Percentiles rank a stretch among this genome's conserved stretches.
Conservation (phyloP, 2,113 vertebrate genomes). For the Phaetusa simplex region DNA sequence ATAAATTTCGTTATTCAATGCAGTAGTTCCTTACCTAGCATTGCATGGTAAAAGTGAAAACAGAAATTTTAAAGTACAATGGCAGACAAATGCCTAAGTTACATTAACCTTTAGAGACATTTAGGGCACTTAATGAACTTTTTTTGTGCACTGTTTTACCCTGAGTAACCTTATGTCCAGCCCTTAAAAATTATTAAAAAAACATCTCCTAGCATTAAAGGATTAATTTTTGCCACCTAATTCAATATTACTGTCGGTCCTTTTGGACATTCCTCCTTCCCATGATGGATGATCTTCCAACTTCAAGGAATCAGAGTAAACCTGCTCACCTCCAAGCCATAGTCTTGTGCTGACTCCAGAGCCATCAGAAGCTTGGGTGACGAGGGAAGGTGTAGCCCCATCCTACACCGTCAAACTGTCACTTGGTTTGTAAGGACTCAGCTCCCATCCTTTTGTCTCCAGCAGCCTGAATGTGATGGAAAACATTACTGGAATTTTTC, state of each 20-base stretch:
- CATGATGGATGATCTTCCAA: too few species aligned
- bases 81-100: background rate
- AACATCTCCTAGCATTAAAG: rapidly evolving
- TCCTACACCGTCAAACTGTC: background rate
- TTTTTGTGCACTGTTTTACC: background rate
- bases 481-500: background rate
- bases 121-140: background rate
- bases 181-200: background rate
- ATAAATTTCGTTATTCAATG: background rate
- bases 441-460: background rate
- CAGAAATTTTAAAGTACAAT: background rate
- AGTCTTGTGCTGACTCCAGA: background rate
- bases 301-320: background rate
- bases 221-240: background rate
- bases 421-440: background rate
- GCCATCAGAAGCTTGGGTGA: background rate
- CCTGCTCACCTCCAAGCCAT: background rate
- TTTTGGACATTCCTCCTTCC: background rate
- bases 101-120: background rate
- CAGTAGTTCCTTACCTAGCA: background rate
- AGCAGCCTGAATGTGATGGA: background rate
- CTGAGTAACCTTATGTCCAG: background rate
- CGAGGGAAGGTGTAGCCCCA: background rate
- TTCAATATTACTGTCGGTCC: background rate
- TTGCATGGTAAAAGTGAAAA: background rate